phyloP scores from a whole-genome alignment of 2,113 vertebrate genomes.

The Apus apus region DNA sequence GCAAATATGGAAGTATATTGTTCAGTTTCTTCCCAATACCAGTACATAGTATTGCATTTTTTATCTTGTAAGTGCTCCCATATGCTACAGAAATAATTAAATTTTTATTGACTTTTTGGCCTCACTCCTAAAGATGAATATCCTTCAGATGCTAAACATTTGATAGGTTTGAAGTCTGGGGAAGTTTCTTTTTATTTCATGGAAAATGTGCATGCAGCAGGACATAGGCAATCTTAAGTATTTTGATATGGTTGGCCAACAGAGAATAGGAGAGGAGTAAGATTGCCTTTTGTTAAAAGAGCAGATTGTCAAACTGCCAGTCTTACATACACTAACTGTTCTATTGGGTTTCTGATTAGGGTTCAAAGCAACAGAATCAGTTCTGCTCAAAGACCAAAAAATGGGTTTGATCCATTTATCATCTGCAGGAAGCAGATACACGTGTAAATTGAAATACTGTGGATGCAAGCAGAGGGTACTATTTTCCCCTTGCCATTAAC shows the following conservation, averaged over 20 bases:
- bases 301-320: neutral
- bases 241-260: slow-evolving; percentile 23
- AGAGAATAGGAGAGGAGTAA: neutral
- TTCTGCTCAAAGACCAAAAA: neutral
- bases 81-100: slow-evolving; percentile 80
- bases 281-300: neutral
- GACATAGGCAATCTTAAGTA: slow-evolving; percentile 34
- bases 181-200: slow-evolving; percentile 56
- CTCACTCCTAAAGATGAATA: slow-evolving; percentile 75
- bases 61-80: slow-evolving; percentile 73
- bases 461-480: neutral
- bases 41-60: slow-evolving; percentile 64
- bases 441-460: neutral
- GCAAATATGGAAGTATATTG: slow-evolving; percentile 62
- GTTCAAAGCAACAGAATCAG: slow-evolving; percentile 21
- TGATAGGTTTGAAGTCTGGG: slow-evolving; percentile 75
- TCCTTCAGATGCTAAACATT: slow-evolving; percentile 79
- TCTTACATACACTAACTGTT: neutral
- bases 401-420: neutral
- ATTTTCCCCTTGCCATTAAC: neutral
- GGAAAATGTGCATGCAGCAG: slow-evolving; percentile 40
- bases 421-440: neutral
- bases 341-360: neutral
- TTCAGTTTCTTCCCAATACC: slow-evolving; percentile 67
- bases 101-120: slow-evolving; percentile 79